These are phyloP conservation scores for Eutolmus rufibarbis DNA, from an alignment of 2,888 invertebrate species.

Conservation along the genomic window DNA sequence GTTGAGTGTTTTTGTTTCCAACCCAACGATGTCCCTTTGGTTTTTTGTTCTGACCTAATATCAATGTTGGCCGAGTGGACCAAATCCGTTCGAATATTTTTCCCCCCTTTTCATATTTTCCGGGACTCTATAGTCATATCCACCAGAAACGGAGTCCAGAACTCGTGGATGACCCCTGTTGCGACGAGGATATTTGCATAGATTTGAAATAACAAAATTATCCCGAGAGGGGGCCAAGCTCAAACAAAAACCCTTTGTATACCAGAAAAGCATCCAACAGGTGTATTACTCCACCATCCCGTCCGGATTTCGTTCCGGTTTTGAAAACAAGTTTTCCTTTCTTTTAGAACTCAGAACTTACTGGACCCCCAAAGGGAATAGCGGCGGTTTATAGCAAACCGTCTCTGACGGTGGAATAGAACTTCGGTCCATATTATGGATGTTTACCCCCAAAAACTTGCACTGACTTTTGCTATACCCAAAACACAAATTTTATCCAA, in stretches of 20 bases:
- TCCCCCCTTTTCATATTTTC: not conserved
- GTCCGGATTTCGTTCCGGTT: not conserved
- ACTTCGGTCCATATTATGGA: not conserved
- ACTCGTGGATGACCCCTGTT: not conserved
- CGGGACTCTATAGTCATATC: not conserved
- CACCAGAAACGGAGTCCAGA: not conserved
- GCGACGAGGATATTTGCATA: not conserved
- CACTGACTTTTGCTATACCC: not conserved
- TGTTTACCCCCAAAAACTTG: not conserved
- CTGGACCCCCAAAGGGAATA: not conserved
- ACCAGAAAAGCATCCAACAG: conserved; percentile 1
- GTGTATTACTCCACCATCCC: not conserved
- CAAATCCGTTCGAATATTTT: not conserved
- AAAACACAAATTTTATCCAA: not conserved
- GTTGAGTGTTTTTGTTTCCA: not conserved
- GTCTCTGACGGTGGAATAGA: not conserved
- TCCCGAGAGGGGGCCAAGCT: not conserved
- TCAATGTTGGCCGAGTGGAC: not conserved
- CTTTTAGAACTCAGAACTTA: not conserved
- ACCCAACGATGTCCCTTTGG: not conserved
- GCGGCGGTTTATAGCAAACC: not conserved
- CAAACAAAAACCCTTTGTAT: not conserved
- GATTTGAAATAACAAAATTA: conserved; percentile 28
- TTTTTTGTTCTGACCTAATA: not conserved
- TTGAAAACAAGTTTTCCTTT: not conserved